Evolutionary conservation across 2,113 vertebrate species (phyloP).

Genomic region (Mixornis gularis): DNA sequence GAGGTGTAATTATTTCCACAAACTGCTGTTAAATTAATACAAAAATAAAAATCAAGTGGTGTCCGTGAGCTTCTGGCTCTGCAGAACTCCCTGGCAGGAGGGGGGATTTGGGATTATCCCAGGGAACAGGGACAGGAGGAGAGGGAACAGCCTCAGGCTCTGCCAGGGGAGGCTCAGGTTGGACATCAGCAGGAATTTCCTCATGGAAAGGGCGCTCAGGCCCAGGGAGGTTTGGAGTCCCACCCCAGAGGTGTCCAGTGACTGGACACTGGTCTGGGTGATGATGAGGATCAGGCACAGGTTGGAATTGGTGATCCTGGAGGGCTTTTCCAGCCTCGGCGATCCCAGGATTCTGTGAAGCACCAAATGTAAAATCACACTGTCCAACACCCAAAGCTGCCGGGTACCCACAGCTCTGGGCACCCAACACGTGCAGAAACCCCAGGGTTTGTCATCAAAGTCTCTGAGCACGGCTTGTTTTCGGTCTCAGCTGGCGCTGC

Average conservation of each 20-base stretch:
- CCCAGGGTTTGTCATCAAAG: not conserved
- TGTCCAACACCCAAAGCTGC: not conserved
- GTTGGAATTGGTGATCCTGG: not conserved
- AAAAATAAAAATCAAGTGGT: not conserved
- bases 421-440: not conserved
- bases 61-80: not conserved
- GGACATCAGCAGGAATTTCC: not conserved
- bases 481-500: not conserved
- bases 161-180: not conserved
- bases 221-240: not conserved
- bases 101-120: not conserved
- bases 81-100: not conserved
- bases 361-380: fast-evolving
- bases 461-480: not conserved
- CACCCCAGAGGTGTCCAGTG: fast-evolving
- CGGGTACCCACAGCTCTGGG: not conserved
- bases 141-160: not conserved
- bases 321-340: not conserved
- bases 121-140: not conserved
- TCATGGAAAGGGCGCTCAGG: fast-evolving
- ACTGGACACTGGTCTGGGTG: not conserved
- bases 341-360: not conserved
- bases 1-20: not conserved
- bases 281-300: not conserved
- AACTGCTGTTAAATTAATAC: not conserved